phyloP scores from a whole-genome alignment of 2,797 vertebrate species.

The Triplophysa yarkandensis region DNA sequence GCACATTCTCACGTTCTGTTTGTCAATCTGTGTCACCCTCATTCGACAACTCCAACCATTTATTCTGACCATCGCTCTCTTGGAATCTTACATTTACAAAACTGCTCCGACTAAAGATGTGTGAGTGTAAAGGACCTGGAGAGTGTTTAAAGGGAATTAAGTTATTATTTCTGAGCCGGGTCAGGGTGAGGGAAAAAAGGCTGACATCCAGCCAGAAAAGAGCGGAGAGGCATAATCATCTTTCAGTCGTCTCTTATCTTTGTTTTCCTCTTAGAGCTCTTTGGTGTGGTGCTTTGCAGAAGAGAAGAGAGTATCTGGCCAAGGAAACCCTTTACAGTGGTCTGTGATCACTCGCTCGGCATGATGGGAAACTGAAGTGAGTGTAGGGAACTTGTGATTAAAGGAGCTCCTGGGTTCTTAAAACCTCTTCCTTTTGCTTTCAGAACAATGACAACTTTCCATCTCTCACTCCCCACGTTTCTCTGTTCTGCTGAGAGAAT shows the following conservation, averaged over 20 bases:
- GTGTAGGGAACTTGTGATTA: constrained; percentile 37
- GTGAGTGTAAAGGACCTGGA: background rate
- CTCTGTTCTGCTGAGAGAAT: background rate
- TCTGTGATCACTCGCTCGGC: constrained; percentile 28
- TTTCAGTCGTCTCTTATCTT: constrained; percentile 64
- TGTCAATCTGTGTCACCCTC: constrained; percentile 32
- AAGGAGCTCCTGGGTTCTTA: constrained; percentile 24
- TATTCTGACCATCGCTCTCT: constrained; percentile 6
- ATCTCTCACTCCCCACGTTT: background rate
- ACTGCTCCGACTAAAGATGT: constrained; percentile 7
- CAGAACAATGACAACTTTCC: constrained; percentile 19
- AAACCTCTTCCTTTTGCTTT: constrained; percentile 10
- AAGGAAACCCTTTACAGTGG: constrained; percentile 7
- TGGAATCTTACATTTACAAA: background rate
- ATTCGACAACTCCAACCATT: constrained; percentile 18
- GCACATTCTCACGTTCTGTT: constrained; percentile 55
- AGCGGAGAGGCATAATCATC: constrained; percentile 74
- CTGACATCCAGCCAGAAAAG: constrained; percentile 70
- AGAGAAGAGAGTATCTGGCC: constrained; percentile 20
- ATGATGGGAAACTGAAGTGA: constrained; percentile 34
- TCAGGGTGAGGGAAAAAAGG: constrained; percentile 55
- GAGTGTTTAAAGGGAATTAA: constrained; percentile 61
- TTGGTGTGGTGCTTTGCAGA: constrained; percentile 17
- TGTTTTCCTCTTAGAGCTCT: constrained; percentile 40
- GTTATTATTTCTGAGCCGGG: constrained; percentile 50